phyloP scores from a whole-genome alignment of 92 coral and sea anemone genomes.

The Porites cylindrica region DNA sequence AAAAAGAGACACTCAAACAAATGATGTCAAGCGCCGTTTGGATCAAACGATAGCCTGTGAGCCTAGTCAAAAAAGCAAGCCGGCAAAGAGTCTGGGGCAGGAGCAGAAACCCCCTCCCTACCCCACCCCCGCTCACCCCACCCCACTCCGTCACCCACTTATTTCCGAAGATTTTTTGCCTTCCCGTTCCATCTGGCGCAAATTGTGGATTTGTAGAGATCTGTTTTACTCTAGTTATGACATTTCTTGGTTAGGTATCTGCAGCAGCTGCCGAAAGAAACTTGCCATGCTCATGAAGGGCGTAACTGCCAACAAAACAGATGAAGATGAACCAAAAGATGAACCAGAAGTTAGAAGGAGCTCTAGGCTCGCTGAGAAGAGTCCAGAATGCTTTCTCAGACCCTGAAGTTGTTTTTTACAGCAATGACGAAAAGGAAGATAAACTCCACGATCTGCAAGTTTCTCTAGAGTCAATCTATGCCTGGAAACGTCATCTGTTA shows the following conservation, averaged over 20 bases:
- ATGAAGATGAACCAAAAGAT: background rate
- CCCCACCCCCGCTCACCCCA: background rate
- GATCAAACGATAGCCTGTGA: background rate
- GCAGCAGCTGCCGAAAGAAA: conserved; percentile 56
- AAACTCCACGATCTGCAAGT: conserved; percentile 29
- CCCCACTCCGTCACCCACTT: background rate
- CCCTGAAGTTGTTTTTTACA: conserved; percentile 35
- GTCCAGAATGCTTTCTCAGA: conserved; percentile 37
- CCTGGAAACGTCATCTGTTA: conserved; percentile 62
- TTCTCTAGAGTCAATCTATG: conserved; percentile 43
- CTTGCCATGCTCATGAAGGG: conserved; percentile 22
- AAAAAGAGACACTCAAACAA: too few species aligned
- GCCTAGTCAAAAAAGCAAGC: conserved; percentile 10
- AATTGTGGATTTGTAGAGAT: conserved; percentile 35
- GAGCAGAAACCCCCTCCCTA: conserved; percentile 21
- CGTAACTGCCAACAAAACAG: conserved; percentile 11
- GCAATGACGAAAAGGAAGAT: conserved; percentile 56
- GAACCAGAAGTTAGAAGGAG: conserved; percentile 34
- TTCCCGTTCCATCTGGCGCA: conserved; percentile 25
- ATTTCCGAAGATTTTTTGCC: conserved; percentile 9
- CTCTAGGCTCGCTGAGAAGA: conserved; percentile 40
- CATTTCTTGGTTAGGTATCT: conserved; percentile 43
- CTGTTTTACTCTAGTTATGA: conserved; percentile 16
- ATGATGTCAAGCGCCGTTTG: too few species aligned
- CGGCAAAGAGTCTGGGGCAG: conserved; percentile 29